Conservation (phyloP, 1,140 invertebrate genomes). For the Sinonovacula constricta region DNA sequence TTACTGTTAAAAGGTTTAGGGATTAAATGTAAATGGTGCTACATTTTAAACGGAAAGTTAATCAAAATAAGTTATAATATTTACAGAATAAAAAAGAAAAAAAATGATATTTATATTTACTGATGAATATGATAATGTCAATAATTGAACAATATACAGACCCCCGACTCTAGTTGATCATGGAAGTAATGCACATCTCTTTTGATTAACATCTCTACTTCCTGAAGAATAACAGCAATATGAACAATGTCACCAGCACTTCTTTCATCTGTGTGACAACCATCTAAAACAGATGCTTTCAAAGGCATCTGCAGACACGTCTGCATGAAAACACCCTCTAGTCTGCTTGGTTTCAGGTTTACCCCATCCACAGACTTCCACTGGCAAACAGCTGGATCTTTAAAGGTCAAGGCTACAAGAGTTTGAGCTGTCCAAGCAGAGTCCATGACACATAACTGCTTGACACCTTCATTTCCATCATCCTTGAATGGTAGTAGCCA, state of each 20-base stretch:
- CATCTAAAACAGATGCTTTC: neutral
- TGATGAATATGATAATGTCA: neutral
- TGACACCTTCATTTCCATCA: slow-evolving; percentile 33
- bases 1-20: neutral
- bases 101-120: neutral
- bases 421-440: slow-evolving; percentile 40
- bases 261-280: neutral
- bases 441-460: slow-evolving; percentile 18
- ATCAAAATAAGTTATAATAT: no score
- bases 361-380: neutral
- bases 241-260: slow-evolving; percentile 3
- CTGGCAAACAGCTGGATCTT: slow-evolving; percentile 15
- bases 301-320: slow-evolving; percentile 19
- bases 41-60: no score
- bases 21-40: neutral
- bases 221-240: slow-evolving; percentile 18
- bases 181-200: slow-evolving; percentile 30
- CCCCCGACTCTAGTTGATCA: slow-evolving; percentile 18
- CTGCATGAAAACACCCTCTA: slow-evolving; percentile 21
- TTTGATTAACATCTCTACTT: slow-evolving; percentile 17
- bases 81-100: neutral
- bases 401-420: slow-evolving; percentile 45
- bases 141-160: neutral
- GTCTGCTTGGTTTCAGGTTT: neutral
- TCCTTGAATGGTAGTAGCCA: slow-evolving; percentile 44